Evolutionary conservation across 2,797 vertebrate genomes (phyloP).

Genomic region (Siniperca undulata): DNA sequence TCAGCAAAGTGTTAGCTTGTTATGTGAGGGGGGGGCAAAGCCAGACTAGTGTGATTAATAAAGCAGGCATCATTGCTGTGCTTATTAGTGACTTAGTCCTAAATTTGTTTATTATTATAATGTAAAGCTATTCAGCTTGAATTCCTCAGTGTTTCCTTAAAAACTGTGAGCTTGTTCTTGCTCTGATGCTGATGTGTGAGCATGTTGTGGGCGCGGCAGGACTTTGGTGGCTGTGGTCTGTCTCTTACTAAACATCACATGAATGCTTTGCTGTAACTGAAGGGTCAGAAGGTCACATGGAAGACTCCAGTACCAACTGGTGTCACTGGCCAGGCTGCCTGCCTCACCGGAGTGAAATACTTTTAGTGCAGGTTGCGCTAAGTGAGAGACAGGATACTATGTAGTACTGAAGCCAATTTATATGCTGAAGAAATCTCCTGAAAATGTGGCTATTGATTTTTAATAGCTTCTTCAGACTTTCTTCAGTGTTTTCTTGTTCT

Average conservation of each 20-base stretch:
- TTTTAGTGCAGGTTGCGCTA: slow-evolving; percentile 7
- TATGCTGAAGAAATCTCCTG: not conserved
- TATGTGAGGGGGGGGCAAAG: not conserved
- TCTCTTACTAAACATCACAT: slow-evolving; percentile 58
- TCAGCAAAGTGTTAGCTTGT: not conserved
- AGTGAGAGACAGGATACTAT: not conserved
- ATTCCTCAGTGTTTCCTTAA: not conserved
- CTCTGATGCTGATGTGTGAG: slow-evolving; percentile 26
- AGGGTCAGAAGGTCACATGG: slow-evolving; percentile 27
- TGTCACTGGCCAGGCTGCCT: slow-evolving; percentile 11
- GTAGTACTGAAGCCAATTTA: not conserved
- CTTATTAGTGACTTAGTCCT: not conserved
- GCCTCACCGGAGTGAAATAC: slow-evolving; percentile 6
- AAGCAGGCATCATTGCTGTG: not conserved
- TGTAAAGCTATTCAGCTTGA: not conserved
- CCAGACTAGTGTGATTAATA: not conserved
- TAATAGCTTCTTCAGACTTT: not conserved
- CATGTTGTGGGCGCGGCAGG: slow-evolving; percentile 38
- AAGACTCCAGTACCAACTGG: slow-evolving; percentile 39
- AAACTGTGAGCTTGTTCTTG: slow-evolving; percentile 30
- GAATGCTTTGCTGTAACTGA: slow-evolving; percentile 33
- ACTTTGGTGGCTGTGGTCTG: slow-evolving; percentile 36
- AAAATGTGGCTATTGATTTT: not conserved
- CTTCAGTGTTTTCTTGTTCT: not conserved
- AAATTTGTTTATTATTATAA: not conserved